Evolutionary conservation across 2,797 vertebrate genomes (phyloP).

Genomic region (Borostomias antarcticus): DNA sequence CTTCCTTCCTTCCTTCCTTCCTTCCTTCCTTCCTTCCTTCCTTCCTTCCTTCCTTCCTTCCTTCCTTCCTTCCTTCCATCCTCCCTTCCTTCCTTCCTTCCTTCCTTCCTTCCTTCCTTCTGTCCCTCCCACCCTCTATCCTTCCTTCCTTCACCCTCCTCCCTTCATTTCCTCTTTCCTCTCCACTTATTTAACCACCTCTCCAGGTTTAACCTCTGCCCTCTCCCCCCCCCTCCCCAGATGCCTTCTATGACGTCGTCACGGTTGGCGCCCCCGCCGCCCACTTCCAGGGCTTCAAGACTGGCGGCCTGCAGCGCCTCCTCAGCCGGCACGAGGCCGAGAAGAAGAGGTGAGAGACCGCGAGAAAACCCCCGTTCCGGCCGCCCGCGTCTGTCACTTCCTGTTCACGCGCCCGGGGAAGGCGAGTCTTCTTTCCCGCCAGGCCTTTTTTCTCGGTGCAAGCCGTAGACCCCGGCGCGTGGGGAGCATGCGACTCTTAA

Average conservation of each 20-base stretch:
- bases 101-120: neutral
- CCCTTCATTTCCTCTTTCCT: neutral
- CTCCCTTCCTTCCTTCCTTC: neutral
- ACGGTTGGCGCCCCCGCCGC: constrained; percentile 95
- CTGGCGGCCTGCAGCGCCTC: constrained; percentile 91
- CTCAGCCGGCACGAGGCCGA: constrained; percentile 91
- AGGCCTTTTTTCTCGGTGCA: no score
- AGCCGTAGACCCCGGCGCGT: no score
- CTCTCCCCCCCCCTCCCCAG: constrained; percentile 67
- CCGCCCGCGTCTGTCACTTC: no score
- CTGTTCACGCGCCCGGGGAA: no score
- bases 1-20: no score
- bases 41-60: no score
- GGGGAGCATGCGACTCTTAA: no score
- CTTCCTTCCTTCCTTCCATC: neutral
- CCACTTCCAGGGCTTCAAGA: constrained; percentile 97
- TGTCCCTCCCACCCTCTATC: constrained; percentile 43
- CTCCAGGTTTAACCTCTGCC: neutral
- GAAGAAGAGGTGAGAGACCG: constrained; percentile 88
- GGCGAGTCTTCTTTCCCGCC: no score
- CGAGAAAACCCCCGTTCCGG: neutral
- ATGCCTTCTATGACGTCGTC: constrained; percentile 92
- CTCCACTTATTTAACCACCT: neutral
- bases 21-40: no score
- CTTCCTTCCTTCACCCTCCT: neutral